Evolutionary conservation across 2,888 invertebrate species (phyloP), one percentile per base, ranked within the genome.

Genomic region (Spisula subtruncata): DNA sequence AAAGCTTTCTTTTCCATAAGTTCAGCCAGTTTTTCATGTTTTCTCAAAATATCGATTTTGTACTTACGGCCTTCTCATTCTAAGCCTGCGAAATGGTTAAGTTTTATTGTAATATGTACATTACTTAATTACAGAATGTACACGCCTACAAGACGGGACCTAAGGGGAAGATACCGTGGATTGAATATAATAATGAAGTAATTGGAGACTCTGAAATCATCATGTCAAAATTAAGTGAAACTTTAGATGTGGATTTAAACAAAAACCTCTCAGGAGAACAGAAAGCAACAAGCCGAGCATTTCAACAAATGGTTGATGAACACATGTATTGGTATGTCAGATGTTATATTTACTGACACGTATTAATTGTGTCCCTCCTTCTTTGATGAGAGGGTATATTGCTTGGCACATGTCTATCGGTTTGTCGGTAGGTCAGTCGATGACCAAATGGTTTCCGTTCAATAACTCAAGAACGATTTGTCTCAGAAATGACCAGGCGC

Each of bases 151-250:
- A 84, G 54, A 89, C 60, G 8, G 89, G 92, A 25, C 91, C 93
- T 0, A 96, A 96, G 85, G 96, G 96, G 8, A 96, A 96, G 90
- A 83, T 92, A 2, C 97, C 97, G 0, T 97, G 96, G 96, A 96
- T 97, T 32, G 95, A 95, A 18, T 95, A 95, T 89, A 96, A 97
- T 87, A 96, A 96, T 0, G 91, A 93, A 25, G 94, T 94, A 16
- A 86, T 96, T 0, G 94, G 94, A 0, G 97, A 97, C 87, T 96
- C 96, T 0, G 94, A 96, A 88, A 92, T 96, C 35, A 95, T 95
- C 83, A 96, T 97, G 46, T 94, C 96, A 48, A 95, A 94, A 87
- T 89, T 97, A 20, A 96, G 94, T 83, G 93, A 94, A 80, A 93
- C 95, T 66, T 95, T 95, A 51, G 90, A 93, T 14, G 92, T 96